Base-by-base conservation (phyloP, 2,888 invertebrate species). In the Troides aeacus region DNA sequence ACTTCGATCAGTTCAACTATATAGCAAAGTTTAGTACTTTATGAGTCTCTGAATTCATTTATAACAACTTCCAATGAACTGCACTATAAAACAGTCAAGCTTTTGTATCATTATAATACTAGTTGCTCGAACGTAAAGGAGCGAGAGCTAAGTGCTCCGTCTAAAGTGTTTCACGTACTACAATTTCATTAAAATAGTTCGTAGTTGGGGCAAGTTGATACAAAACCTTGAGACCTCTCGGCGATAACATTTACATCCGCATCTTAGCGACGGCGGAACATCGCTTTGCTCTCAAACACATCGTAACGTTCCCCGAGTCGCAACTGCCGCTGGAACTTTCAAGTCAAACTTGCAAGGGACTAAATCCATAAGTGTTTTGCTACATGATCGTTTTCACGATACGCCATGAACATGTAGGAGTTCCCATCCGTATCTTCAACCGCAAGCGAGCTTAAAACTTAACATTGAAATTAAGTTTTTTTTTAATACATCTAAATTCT, bases 351-450 rank as follows among this genome's bases (percentile, higher is more conserved):
- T 91, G 84, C 90, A 86, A 76, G 79, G 83, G 89, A 91, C 89
- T 82, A 89, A 90, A 91, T 89, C 89, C 85, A 89, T 90, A 90
- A 89, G 84, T 89, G 84, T 90, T 90, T 90, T 90, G 89, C 90
- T 90, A 91, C 91, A 89, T 90, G 92, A 92, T 90, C 90, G 89
- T 87, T 88, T 90, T 84, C 84, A 87, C 88, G 88, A 89, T 90
- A 89, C 88, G 87, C 87, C 89, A 90, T 90, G 89, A 89, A 89
- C 89, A 90, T 90, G 88, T 85, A 89, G 87, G 86, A 81, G 79
- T 79, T 79, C 79, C 78, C 80, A 86, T 85, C 85, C 84, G 79
- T 86, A 83, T 80, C 85, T 83, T 76, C 79, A 75, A 84, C 87
- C 84, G 79, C 87, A 83, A 84, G 82, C 75, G 79, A 84, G 83